These are phyloP conservation scores for Caenorhabditis sulstoni DNA, from an alignment of 2,888 invertebrate genomes.

Conservation along the genomic window DNA sequence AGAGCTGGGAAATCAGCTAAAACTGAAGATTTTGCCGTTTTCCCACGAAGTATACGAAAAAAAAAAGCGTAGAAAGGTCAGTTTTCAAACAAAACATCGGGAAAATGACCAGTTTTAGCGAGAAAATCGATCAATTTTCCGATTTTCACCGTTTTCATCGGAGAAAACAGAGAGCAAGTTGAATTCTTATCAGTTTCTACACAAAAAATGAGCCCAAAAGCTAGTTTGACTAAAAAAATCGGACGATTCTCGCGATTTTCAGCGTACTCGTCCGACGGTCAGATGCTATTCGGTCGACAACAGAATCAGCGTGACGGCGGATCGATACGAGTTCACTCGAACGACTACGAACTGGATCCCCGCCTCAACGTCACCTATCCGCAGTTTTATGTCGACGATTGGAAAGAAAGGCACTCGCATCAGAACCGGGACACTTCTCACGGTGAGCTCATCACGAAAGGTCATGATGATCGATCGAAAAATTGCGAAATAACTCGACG, in stretches of 20 bases:
- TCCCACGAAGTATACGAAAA: too few species aligned
- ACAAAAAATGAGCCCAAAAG: too few species aligned
- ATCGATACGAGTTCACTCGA: slow-evolving; percentile 39
- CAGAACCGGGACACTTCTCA: background rate
- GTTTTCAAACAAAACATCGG: too few species aligned
- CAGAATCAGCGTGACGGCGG: slow-evolving; percentile 1
- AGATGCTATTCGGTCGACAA: slow-evolving; percentile 1
- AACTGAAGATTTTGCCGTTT: background rate
- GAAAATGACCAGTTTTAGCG: too few species aligned
- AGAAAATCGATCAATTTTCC: too few species aligned
- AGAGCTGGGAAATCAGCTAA: background rate
- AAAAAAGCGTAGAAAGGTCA: too few species aligned
- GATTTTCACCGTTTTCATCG: too few species aligned
- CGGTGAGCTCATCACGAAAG: background rate
- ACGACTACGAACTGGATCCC: slow-evolving; percentile 60
- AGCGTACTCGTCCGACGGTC: slow-evolving; percentile 33
- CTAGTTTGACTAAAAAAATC: too few species aligned
- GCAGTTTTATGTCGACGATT: slow-evolving; percentile 51
- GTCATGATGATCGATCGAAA: too few species aligned
- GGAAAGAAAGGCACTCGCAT: slow-evolving; percentile 57
- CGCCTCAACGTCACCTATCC: slow-evolving; percentile 57
- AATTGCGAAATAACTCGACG: too few species aligned
- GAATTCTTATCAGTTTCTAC: too few species aligned
- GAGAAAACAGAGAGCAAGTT: background rate
- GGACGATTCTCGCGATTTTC: slow-evolving; percentile 5